Evolutionary conservation across 2,797 vertebrate genomes (phyloP), one percentile per base, ranked within the genome.

Genomic region (Pangasius larnaudii): DNA sequence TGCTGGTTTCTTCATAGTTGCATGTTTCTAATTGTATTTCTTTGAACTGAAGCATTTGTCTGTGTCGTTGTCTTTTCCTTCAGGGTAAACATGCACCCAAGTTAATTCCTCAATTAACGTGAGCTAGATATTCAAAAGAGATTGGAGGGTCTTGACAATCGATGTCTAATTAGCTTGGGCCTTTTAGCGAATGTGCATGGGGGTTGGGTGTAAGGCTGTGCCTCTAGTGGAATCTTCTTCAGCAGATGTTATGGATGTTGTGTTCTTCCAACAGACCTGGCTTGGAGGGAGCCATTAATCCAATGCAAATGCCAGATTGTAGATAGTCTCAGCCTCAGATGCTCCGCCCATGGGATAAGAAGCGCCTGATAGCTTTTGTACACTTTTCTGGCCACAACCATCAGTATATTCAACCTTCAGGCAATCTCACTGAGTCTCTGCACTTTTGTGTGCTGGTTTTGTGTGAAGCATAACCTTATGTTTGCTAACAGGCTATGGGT

Each of bases 241-340:
- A 84, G 69, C 85, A 83, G 85, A 86, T 84, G 86, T 85, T 86
- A 95, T 94, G 93, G 80, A 89, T 89, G 88, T 65, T 86, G 49
- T 74, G 53, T 58, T 89, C 85, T 94, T 96, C 94, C 94, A 95
- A 94, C 94, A 95, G 93, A 92, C 92, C 51, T 92, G 90, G 93
- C 83, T 93, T 93, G 93, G 93, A 94, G 94, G 93, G 92, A 94
- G 94, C 95, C 95, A 96, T 96, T 95, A 95, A 96, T 96, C 95
- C 94, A 95, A 94, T 94, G 95, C 95, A 95, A 95, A 95, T 95
- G 94, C 93, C 95, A 96, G 96, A 96, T 97, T 95, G 94, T 94
- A 94, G 95, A 95, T 84, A 67, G 46, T 19, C 81, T 84, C 42
- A 67, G 63, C n/a, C 81, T 81, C 46, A 33, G 81, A 84, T 69